Base-by-base conservation (phyloP, 1,140 invertebrate species). In the Phymastichus coffea region DNA sequence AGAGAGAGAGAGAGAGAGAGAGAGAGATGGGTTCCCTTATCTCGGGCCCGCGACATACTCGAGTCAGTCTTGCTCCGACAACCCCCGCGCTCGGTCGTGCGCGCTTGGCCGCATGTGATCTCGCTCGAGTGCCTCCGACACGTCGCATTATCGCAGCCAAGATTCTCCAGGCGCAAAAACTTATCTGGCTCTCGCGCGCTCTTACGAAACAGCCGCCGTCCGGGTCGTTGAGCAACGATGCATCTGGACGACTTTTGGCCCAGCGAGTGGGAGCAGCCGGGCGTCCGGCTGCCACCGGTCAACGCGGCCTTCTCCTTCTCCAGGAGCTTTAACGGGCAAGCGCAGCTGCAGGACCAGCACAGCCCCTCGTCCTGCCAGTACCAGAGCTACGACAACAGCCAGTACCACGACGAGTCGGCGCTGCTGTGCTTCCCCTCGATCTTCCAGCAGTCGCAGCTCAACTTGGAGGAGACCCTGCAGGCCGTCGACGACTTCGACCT, bases 231-330 rank as follows among this genome's bases (percentile, higher is more conserved):
- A 33, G 37, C 4, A 22, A 47, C n/a, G 9, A 60, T 60, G 57
- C 51, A 48, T 15, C 51, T 60, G 2, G 49, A 60, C 57, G 57
- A 60, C n/a, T n/a, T n/a, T n/a, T 35, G 33, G 23, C 38, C 26
- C 0, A 19, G 23, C 10, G 19, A 7, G 7, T 44, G 41, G 52
- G 10, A 1, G 15, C 4, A 10, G 14, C 26, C 37, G 33, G 2
- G 46, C 54, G 12, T 40, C 61, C 0, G 61, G 61, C 58, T 80
- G 4, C 77, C 78, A 0, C 66, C 77, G 2, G 67, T 79, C 4
- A 67, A 64, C 4, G 70, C 70, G 0, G 78, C 77, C 0, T 80
- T 80, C 22, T 75, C 77, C 0, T 78, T 78, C 48, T 78, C 77
- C 0, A 60, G 71, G 2, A 68, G 64, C 20, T 75, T 76, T 51